phyloP scores from a whole-genome alignment of 2,113 vertebrate species.

The Hypanus sabinus region DNA sequence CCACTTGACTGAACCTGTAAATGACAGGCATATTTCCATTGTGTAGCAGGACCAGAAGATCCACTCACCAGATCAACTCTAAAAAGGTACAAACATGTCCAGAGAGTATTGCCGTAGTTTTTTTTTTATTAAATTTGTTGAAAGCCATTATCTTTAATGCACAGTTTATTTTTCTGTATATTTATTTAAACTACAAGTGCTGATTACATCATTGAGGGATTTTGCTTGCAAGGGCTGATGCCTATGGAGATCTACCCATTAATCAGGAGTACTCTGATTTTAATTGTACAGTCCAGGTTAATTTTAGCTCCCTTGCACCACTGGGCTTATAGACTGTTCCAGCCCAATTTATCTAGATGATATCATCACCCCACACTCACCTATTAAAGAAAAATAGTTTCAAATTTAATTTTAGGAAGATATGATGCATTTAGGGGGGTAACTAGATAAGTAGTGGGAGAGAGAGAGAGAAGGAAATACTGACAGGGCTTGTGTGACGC shows the following conservation, averaged over 20 bases:
- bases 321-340: background rate
- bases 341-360: background rate
- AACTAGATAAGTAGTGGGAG: background rate
- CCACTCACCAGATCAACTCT: background rate
- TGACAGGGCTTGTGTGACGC: background rate
- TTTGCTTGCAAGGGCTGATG: background rate
- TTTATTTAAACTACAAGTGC: background rate
- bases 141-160: background rate
- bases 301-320: slow-evolving; percentile 8
- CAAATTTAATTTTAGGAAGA: background rate
- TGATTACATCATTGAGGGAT: slow-evolving; percentile 25
- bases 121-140: background rate
- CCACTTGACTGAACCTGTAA: background rate
- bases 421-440: background rate
- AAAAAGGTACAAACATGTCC: background rate
- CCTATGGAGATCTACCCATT: background rate
- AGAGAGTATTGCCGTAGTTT: background rate
- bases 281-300: background rate
- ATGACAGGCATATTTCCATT: background rate
- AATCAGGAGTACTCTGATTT: slow-evolving; percentile 2
- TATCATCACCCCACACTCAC: background rate
- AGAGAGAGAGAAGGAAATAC: background rate
- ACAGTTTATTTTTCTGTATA: background rate
- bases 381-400: background rate
- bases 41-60: background rate